phyloP scores from a whole-genome alignment of 1,140 invertebrate species.

The Caenorhabditis remanei region DNA sequence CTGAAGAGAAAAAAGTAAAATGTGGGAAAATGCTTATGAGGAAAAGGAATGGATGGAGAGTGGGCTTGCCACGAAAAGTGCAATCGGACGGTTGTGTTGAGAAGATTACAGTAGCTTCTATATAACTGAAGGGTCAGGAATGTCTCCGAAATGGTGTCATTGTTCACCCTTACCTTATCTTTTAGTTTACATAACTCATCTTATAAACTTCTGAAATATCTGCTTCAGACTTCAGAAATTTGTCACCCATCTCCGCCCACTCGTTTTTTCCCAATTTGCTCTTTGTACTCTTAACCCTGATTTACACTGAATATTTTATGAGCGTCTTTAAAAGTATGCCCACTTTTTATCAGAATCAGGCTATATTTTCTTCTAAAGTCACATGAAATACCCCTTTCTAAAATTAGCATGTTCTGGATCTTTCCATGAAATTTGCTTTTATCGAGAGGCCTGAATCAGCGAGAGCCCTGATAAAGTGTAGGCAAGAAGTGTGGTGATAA shows the following conservation, averaged over 20 bases:
- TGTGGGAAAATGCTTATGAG: not conserved
- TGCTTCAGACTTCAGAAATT: no score
- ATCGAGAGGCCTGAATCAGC: not conserved
- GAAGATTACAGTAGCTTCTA: no score
- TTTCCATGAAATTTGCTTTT: not conserved
- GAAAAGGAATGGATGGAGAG: not conserved
- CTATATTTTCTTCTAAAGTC: not conserved
- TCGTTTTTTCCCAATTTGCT: not conserved
- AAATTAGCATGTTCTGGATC: not conserved
- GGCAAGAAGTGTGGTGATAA: conserved; percentile 9
- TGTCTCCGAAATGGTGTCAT: no score
- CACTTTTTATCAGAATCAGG: not conserved
- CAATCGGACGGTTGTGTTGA: no score
- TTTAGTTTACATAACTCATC: no score
- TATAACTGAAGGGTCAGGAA: no score
- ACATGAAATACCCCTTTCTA: not conserved
- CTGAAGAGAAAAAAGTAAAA: not conserved
- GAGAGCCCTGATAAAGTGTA: not conserved
- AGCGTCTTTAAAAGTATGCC: not conserved
- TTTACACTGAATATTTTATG: not conserved
- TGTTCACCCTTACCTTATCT: no score
- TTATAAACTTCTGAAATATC: no score
- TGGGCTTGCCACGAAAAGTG: no score
- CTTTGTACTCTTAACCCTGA: not conserved
- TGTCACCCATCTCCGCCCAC: no score